These are phyloP conservation scores for Meloidogyne exigua DNA, from an alignment of 1,140 invertebrate genomes.

Conservation along the genomic window DNA sequence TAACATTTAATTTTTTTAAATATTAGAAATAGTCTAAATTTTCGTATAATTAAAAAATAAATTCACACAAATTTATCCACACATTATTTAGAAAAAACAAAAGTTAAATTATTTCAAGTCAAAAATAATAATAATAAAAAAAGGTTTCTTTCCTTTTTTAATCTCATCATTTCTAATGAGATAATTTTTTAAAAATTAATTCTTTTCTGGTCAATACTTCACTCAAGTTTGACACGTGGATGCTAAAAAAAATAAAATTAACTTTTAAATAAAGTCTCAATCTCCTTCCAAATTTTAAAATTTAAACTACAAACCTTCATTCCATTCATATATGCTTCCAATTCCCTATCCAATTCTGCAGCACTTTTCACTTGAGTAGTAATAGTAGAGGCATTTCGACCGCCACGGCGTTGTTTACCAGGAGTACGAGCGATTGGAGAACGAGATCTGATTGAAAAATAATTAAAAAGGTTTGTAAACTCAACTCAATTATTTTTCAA, in stretches of 20 bases:
- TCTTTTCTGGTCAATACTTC: not conserved
- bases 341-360: conserved; percentile 27
- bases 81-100: not conserved
- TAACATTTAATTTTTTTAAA: not conserved
- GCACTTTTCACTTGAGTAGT: conserved; percentile 16
- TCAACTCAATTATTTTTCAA: not conserved
- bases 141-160: not conserved
- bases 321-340: conserved; percentile 29
- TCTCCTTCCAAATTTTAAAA: no score
- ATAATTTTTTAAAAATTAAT: conserved; percentile 3
- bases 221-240: conserved; percentile 23
- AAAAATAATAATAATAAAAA: conserved; percentile 6
- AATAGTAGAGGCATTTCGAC: not conserved
- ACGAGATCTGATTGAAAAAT: conserved; percentile 9
- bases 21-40: not conserved
- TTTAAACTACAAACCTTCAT: conserved; percentile 11
- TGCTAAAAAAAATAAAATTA: not conserved
- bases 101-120: not conserved
- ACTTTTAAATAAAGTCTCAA: not conserved
- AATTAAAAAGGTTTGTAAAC: not conserved
- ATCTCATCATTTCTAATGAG: not conserved
- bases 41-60: no score
- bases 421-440: conserved; percentile 17
- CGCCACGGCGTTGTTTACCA: not conserved
- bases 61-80: not conserved